A percentile compares a stretch with the other conserved stretches of the same genome.
Conservation (phyloP, 35 echinoderm and acorn worm species). For the Ophiothrix spiculata region DNA sequence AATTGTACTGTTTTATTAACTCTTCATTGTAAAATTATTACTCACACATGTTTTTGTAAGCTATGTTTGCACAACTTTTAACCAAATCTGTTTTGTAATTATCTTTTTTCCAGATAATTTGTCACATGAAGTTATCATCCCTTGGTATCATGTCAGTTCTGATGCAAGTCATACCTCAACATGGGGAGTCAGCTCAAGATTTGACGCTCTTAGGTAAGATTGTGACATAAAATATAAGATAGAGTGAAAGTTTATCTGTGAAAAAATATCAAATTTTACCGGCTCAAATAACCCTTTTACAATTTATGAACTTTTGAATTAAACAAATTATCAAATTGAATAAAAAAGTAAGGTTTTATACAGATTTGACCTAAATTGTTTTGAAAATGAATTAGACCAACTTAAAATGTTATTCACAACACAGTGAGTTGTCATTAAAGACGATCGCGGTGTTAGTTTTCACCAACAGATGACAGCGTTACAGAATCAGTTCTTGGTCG, state of each 20-base stretch:
- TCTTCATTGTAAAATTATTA: no score
- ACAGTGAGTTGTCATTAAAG: background rate
- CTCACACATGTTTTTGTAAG: no score
- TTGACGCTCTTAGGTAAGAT: slow-evolving; percentile 16
- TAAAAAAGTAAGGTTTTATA: background rate
- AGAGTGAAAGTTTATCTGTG: background rate
- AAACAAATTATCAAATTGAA: background rate
- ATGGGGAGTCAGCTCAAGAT: background rate
- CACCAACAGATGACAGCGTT: no score
- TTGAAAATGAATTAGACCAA: background rate
- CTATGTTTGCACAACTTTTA: no score
- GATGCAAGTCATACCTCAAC: slow-evolving; percentile 13
- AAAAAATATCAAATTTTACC: background rate
- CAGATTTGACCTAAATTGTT: background rate
- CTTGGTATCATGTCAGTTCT: slow-evolving; percentile 32
- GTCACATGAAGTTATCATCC: slow-evolving; percentile 40
- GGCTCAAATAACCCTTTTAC: background rate
- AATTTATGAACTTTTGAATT: background rate
- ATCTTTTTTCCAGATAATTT: slow-evolving; percentile 27
- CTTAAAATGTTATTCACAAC: background rate
- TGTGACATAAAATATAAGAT: background rate
- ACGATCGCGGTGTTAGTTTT: no score
- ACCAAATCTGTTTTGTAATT: background rate
- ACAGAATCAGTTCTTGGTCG: no score
- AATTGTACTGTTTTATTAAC: no score